Percentiles rank a stretch among this genome's conserved stretches.
These are phyloP conservation scores for Pachyrhynchus sulphureomaculatus DNA, from an alignment of 1,140 invertebrate species.

Conservation along the genomic window DNA sequence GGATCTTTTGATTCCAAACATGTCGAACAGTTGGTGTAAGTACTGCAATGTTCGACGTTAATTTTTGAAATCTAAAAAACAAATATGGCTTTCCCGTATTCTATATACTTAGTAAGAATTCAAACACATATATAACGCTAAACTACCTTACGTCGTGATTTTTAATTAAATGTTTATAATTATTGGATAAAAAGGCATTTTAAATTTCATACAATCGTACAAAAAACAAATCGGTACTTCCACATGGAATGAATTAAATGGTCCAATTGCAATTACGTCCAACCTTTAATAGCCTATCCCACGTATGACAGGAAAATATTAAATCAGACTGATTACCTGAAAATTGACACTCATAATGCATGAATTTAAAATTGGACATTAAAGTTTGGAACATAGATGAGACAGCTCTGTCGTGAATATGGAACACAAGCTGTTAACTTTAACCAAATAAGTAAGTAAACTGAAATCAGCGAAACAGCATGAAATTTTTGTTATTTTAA, in stretches of 20 bases:
- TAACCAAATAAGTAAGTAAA: not conserved
- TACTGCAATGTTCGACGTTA: conserved; percentile 87
- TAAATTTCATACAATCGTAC: too few species aligned
- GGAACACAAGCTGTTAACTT: not conserved
- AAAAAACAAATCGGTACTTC: too few species aligned
- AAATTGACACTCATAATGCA: not conserved
- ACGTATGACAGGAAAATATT: too few species aligned
- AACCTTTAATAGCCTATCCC: too few species aligned
- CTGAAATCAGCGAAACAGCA: not conserved
- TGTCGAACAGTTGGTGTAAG: conserved; percentile 83
- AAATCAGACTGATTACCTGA: too few species aligned
- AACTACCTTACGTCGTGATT: too few species aligned
- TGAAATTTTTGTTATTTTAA: not conserved
- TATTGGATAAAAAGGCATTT: too few species aligned
- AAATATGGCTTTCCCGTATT: not conserved
- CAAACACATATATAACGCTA: too few species aligned
- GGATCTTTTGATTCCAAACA: conserved; percentile 93
- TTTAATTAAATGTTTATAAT: too few species aligned
- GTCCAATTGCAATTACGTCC: too few species aligned
- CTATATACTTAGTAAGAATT: too few species aligned
- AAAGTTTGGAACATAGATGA: not conserved
- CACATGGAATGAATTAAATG: too few species aligned
- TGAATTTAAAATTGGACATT: not conserved
- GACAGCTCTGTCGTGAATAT: not conserved
- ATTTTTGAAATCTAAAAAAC: conserved; percentile 79